phyloP scores from a whole-genome alignment of 1,140 invertebrate species.

The Potamilus streckersoni region DNA sequence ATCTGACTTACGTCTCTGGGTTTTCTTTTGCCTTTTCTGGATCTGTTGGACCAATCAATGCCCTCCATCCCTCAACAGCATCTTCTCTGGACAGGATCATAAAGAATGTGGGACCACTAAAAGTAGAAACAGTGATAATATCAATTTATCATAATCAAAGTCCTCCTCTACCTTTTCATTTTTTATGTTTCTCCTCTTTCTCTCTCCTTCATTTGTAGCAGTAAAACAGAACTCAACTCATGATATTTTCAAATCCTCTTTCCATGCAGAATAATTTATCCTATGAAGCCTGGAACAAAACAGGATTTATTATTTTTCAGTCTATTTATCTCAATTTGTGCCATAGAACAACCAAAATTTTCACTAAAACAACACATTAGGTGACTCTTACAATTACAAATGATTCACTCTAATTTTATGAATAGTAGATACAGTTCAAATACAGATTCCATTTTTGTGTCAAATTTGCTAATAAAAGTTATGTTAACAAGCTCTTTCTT shows the following conservation, averaged over 20 bases:
- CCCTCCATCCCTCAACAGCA: conserved; percentile 64
- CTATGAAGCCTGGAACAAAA: neutral
- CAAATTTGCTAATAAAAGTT: too few species aligned
- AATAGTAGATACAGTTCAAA: too few species aligned
- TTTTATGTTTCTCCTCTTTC: neutral
- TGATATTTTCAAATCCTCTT: neutral
- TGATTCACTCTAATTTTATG: too few species aligned
- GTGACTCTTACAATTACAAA: too few species aligned
- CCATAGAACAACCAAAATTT: too few species aligned
- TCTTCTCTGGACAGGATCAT: conserved; percentile 66
- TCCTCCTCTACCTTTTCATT: neutral
- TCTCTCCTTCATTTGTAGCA: too few species aligned
- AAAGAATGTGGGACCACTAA: conserved; percentile 65
- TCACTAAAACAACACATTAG: too few species aligned
- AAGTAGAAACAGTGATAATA: conserved; percentile 10
- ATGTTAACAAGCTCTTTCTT: too few species aligned
- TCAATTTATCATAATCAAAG: neutral
- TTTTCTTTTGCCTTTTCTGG: conserved; percentile 61
- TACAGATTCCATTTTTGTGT: too few species aligned
- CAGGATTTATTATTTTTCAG: too few species aligned
- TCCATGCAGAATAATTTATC: neutral
- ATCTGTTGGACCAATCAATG: conserved; percentile 63
- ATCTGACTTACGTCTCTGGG: conserved; percentile 57
- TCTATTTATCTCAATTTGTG: too few species aligned
- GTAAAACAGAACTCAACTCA: neutral